Conservation (phyloP, 2,113 vertebrate species). For the Mastomys natalensis region DNA sequence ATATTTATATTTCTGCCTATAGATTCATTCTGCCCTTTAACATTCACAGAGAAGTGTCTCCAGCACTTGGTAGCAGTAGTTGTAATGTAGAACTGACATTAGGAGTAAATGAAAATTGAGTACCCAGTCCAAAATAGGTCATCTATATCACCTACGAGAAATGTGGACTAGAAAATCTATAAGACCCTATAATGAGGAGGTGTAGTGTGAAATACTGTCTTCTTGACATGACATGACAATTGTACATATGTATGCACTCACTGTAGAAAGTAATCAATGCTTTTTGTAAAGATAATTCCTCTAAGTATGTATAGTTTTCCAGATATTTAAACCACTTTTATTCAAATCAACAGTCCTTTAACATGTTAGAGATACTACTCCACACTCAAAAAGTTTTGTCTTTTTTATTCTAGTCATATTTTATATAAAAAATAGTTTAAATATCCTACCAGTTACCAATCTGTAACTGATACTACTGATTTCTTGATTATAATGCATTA, state of each 20-base stretch:
- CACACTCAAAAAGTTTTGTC: too few species aligned
- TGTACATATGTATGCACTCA: not conserved
- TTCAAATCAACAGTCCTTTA: not conserved
- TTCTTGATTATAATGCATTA: not conserved
- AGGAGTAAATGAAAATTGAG: not conserved
- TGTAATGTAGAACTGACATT: not conserved
- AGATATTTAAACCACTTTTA: not conserved
- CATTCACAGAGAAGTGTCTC: not conserved
- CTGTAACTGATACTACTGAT: not conserved
- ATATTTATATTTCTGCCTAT: not conserved
- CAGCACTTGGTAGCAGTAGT: not conserved
- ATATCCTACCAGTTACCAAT: not conserved
- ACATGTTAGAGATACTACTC: not conserved
- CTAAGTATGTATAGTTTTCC: not conserved
- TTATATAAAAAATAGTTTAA: not conserved
- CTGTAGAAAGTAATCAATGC: not conserved
- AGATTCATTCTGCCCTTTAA: not conserved
- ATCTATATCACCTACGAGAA: not conserved
- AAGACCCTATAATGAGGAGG: not conserved
- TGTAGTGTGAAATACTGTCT: not conserved
- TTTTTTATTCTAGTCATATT: not conserved
- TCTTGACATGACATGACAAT: not conserved
- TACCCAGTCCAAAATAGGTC: not conserved
- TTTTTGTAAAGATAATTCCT: not conserved
- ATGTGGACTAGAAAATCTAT: not conserved